These are phyloP conservation scores for Microplitis deprimator DNA, from an alignment of 2,888 invertebrate genomes.

Conservation along the genomic window DNA sequence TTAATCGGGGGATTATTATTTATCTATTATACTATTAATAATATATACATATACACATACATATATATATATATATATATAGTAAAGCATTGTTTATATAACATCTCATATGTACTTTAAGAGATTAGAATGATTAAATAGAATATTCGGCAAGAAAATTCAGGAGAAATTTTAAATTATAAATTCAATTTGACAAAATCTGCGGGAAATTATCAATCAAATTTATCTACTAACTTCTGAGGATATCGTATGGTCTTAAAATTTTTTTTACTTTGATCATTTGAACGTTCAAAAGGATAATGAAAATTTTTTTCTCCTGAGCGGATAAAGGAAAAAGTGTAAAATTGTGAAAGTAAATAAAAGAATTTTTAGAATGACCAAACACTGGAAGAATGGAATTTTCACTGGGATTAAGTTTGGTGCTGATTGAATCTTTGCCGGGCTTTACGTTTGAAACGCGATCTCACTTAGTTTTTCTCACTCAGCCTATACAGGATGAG, in stretches of 20 bases:
- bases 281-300: not conserved
- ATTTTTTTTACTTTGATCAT: not conserved
- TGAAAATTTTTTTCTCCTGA: not conserved
- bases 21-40: not conserved
- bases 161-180: no score
- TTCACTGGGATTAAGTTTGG: conserved; percentile 38
- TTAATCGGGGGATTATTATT: conserved; percentile 12
- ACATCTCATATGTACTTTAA: no score
- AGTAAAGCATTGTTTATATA: no score
- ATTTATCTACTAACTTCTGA: no score
- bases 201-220: no score
- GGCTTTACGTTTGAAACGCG: conserved; percentile 49
- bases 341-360: conserved; percentile 32
- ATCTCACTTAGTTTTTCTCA: conserved; percentile 27
- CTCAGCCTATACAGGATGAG: conserved; percentile 13
- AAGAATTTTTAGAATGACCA: conserved; percentile 37
- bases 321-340: conserved; percentile 1
- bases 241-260: no score
- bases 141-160: no score
- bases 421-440: conserved; percentile 54
- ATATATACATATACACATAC: not conserved
- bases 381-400: conserved; percentile 38
- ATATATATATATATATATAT: not conserved
- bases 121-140: no score
- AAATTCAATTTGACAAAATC: no score